Conservation (phyloP, 2,797 vertebrate species). For the Numenius phaeopus region DNA sequence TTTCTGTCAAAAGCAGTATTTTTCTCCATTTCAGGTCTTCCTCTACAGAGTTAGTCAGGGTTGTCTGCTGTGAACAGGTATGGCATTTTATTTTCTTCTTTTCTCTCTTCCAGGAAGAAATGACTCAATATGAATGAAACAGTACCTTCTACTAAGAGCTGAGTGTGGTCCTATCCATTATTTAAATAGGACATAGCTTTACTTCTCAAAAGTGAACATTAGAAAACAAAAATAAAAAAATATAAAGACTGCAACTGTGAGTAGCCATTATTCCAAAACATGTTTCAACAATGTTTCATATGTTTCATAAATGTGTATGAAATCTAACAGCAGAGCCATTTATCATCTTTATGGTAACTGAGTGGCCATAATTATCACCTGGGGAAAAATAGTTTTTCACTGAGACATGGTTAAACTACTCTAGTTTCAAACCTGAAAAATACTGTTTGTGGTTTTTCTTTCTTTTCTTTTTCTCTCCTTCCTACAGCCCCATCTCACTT, state of each 20-base stretch:
- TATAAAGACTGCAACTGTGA: not conserved
- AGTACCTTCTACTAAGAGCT: not conserved
- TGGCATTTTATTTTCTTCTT: not conserved
- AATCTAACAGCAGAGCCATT: too few species aligned
- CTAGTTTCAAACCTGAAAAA: not conserved
- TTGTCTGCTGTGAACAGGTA: not conserved
- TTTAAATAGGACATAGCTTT: not conserved
- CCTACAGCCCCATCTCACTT: too few species aligned
- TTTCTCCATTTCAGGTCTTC: not conserved
- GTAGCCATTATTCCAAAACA: not conserved
- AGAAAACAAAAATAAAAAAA: not conserved
- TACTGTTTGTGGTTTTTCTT: not conserved
- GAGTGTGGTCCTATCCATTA: not conserved
- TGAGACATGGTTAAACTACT: not conserved
- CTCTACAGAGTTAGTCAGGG: not conserved
- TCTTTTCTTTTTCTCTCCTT: not conserved
- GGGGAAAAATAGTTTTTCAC: not conserved
- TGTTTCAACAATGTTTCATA: not conserved
- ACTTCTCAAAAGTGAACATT: not conserved
- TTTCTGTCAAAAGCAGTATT: not conserved
- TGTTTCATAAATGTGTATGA: too few species aligned
- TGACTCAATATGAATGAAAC: not conserved
- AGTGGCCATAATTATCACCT: not conserved
- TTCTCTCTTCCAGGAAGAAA: not conserved
- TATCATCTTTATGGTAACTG: not conserved